phyloP scores from a whole-genome alignment of 1,140 invertebrate genomes.

The Drosophila triauraria region DNA sequence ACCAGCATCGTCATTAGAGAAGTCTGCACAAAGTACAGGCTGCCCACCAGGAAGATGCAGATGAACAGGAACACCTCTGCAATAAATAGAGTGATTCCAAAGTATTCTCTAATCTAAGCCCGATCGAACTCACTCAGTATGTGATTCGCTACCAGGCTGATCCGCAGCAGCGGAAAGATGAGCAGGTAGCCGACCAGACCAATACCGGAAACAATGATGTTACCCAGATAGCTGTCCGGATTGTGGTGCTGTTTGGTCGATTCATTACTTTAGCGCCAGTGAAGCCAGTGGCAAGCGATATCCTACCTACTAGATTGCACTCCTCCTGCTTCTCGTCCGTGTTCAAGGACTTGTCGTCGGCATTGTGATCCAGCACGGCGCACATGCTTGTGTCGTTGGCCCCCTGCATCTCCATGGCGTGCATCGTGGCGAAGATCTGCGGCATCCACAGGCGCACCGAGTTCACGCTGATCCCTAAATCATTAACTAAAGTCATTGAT shows the following conservation, averaged over 20 bases:
- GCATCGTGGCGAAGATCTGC: conserved; percentile 86
- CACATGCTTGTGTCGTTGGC: conserved; percentile 86
- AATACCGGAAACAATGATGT: conserved; percentile 60
- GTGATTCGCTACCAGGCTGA: conserved; percentile 41
- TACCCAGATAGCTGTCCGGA: conserved; percentile 47
- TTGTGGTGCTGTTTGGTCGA: conserved; percentile 40
- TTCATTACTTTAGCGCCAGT: conserved; percentile 64
- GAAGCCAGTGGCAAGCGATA: conserved; percentile 22
- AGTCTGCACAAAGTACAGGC: conserved; percentile 50
- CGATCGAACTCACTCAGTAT: conserved; percentile 55
- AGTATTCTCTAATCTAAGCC: no score
- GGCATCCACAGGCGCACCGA: conserved; percentile 86
- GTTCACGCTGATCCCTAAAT: conserved; percentile 42
- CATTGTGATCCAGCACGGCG: conserved; percentile 49
- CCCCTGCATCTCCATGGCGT: conserved; percentile 83
- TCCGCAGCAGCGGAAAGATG: conserved; percentile 60
- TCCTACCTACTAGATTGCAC: conserved; percentile 72
- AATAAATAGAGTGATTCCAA: neutral
- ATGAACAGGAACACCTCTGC: conserved; percentile 61
- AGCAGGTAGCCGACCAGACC: conserved; percentile 53
- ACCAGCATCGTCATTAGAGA: conserved; percentile 31
- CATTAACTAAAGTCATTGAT: neutral
- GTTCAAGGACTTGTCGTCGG: neutral
- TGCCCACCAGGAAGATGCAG: conserved; percentile 54
- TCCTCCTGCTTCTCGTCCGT: conserved; percentile 21